These are phyloP conservation scores for Seriola rivoliana DNA, from an alignment of 2,113 vertebrate genomes.

Conservation along the genomic window DNA sequence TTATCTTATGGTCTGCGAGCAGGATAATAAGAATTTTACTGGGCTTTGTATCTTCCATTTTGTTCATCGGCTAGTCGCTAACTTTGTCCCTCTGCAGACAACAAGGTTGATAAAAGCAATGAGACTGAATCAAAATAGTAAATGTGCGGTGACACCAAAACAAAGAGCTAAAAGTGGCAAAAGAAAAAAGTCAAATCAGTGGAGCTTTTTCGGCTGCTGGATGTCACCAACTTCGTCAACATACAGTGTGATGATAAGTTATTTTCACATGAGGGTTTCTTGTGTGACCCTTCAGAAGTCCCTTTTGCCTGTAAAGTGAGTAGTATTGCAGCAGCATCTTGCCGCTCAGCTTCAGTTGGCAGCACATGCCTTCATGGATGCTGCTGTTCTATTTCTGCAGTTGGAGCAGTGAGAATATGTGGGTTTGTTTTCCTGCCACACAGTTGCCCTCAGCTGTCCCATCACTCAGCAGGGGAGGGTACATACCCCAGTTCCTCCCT, in stretches of 20 bases:
- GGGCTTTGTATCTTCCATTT: too few species aligned
- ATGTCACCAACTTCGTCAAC: too few species aligned
- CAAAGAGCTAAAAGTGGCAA: too few species aligned
- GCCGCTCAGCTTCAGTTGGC: constrained; percentile 37
- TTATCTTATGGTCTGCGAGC: too few species aligned
- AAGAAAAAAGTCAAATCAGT: too few species aligned
- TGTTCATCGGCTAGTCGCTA: too few species aligned
- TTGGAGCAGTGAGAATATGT: constrained; percentile 43
- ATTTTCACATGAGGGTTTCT: neutral
- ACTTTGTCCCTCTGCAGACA: too few species aligned
- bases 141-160: too few species aligned
- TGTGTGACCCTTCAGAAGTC: neutral
- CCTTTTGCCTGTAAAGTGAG: constrained; percentile 8
- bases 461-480: constrained; percentile 64
- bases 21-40: too few species aligned
- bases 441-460: constrained; percentile 72
- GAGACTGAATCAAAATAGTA: too few species aligned
- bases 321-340: constrained; percentile 24
- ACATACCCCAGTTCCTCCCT: constrained; percentile 44
- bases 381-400: constrained; percentile 69
- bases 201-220: too few species aligned
- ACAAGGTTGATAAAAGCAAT: too few species aligned
- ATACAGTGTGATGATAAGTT: neutral
- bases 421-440: constrained; percentile 55
- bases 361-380: constrained; percentile 50